These are phyloP conservation scores for Erythrocebus patas DNA, from an alignment of 2,113 vertebrate genomes.

Conservation along the genomic window DNA sequence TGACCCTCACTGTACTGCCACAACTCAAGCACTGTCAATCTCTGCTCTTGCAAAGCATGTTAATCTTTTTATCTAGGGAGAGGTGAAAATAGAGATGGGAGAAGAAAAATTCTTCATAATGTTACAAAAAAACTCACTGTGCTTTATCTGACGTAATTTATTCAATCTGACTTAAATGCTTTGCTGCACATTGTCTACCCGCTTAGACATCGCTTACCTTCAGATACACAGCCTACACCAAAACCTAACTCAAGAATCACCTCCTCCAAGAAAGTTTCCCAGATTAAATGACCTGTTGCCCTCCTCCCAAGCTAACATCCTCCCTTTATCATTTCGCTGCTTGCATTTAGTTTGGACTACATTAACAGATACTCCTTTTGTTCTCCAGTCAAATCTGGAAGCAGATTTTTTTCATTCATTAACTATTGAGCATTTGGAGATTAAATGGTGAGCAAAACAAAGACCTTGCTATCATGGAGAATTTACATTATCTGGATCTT, in stretches of 20 bases:
- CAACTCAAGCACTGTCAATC: slow-evolving; percentile 35
- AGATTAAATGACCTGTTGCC: not conserved
- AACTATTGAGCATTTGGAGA: not conserved
- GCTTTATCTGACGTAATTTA: slow-evolving; percentile 6
- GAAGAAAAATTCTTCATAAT: slow-evolving; percentile 21
- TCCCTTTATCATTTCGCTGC: not conserved
- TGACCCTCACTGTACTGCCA: not conserved
- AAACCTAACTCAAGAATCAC: slow-evolving; percentile 14
- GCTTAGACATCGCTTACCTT: slow-evolving; percentile 18
- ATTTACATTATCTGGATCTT: not conserved
- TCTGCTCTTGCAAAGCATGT: not conserved
- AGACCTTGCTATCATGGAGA: not conserved
- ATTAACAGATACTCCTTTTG: not conserved
- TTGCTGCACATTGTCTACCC: not conserved
- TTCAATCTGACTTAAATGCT: not conserved
- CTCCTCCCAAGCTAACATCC: not conserved
- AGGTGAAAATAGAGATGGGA: not conserved
- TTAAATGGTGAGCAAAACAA: not conserved
- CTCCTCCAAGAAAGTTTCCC: not conserved
- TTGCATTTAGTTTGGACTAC: not conserved
- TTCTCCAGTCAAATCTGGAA: not conserved
- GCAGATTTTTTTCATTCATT: not conserved
- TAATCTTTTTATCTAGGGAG: not conserved
- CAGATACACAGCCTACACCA: not conserved
- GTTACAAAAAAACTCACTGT: not conserved